A percentile compares a stretch with the other conserved stretches of the same genome.
These are phyloP conservation scores for Oreotragus oreotragus DNA, from an alignment of 2,113 vertebrate species.

Conservation along the genomic window DNA sequence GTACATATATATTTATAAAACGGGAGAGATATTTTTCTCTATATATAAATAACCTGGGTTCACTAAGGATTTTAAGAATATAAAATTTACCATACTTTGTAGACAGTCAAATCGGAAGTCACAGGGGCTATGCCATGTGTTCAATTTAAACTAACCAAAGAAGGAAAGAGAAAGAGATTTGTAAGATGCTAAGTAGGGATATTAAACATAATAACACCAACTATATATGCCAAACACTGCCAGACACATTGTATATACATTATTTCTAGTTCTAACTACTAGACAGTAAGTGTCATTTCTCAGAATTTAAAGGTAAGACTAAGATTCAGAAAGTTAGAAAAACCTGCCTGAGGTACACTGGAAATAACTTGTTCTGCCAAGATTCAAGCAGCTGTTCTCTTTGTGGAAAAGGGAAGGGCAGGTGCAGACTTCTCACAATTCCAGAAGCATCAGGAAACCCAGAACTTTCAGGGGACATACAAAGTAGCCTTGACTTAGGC, in stretches of 20 bases:
- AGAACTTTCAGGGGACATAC: neutral
- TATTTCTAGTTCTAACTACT: neutral
- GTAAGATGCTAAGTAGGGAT: neutral
- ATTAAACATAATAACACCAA: neutral
- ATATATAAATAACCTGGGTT: neutral
- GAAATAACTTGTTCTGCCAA: neutral
- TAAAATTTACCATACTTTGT: conserved; percentile 5
- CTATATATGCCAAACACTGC: neutral
- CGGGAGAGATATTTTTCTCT: neutral
- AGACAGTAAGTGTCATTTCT: neutral
- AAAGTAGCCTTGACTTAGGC: neutral
- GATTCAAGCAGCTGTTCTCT: neutral
- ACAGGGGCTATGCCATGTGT: neutral
- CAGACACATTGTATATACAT: neutral
- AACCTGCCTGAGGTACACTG: neutral
- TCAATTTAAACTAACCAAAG: neutral
- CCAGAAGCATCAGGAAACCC: neutral
- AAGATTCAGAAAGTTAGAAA: neutral
- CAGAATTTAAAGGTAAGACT: neutral
- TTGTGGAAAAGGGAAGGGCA: neutral
- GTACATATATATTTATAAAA: neutral
- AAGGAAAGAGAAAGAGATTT: neutral
- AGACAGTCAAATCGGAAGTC: neutral
- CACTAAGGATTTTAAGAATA: neutral
- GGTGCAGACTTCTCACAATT: no score